Conservation (phyloP, 2,888 invertebrate genomes). For the Dicranocentrus wangi region DNA sequence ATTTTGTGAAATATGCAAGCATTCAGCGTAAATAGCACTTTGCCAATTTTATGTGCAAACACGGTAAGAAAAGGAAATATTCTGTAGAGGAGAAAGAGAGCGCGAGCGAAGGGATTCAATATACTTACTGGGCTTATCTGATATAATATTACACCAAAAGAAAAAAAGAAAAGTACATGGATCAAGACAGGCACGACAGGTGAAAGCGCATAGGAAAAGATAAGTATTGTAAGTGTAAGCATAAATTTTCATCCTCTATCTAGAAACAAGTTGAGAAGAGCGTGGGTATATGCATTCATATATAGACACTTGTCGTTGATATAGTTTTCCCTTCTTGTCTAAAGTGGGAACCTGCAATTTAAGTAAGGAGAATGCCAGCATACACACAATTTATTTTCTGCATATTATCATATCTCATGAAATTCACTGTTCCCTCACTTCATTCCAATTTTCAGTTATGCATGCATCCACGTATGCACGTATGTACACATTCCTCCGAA, state of each 20-base stretch:
- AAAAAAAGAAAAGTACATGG: slow-evolving; percentile 9
- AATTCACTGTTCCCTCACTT: background rate
- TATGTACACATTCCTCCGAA: background rate
- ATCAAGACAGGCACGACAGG: slow-evolving; percentile 15
- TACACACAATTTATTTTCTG: background rate
- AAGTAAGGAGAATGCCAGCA: background rate
- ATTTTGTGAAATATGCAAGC: no score
- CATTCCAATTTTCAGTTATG: slow-evolving; percentile 10
- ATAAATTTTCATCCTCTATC: slow-evolving; percentile 1
- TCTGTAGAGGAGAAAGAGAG: background rate
- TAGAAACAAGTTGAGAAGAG: background rate
- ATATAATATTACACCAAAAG: slow-evolving; percentile 10
- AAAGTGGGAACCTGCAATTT: background rate
- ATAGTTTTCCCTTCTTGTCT: background rate
- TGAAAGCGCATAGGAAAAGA: slow-evolving; percentile 8
- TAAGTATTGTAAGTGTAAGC: background rate
- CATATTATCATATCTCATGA: background rate
- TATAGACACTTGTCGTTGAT: background rate
- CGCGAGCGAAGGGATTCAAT: background rate
- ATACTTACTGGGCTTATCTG: background rate
- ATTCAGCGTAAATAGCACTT: no score
- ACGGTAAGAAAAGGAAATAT: background rate
- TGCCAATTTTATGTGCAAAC: no score
- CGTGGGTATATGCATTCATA: background rate
- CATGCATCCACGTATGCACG: background rate